Conservation (phyloP, 1,140 invertebrate species). For the Ips typographus region DNA sequence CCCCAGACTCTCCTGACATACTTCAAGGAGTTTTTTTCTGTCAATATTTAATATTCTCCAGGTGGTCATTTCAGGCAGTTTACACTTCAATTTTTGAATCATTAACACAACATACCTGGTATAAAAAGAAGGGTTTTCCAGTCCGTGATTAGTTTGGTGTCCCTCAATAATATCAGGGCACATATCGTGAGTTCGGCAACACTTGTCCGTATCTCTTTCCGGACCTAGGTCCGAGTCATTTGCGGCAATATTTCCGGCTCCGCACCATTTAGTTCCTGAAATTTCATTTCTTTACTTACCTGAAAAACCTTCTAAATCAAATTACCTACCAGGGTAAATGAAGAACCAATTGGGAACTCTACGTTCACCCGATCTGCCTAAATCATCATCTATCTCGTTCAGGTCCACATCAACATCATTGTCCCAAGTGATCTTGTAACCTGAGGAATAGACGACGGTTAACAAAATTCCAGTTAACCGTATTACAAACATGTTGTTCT, state of each 20-base stretch:
- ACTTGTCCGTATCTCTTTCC: constrained; percentile 67
- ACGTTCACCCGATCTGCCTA: constrained; percentile 14
- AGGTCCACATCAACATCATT: constrained; percentile 35
- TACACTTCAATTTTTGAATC: neutral
- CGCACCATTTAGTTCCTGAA: constrained; percentile 69
- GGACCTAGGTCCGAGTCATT: constrained; percentile 69
- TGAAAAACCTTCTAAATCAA: neutral
- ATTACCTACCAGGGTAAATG: constrained; percentile 42
- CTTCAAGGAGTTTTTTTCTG: too few species aligned
- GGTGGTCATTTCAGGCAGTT: too few species aligned
- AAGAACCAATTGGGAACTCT: constrained; percentile 38
- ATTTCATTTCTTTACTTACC: neutral
- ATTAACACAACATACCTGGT: constrained; percentile 33
- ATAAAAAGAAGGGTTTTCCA: constrained; percentile 59
- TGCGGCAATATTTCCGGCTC: constrained; percentile 70
- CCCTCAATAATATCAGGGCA: constrained; percentile 66
- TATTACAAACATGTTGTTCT: too few species aligned
- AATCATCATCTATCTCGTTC: constrained; percentile 22
- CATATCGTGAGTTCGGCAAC: constrained; percentile 76
- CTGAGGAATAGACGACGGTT: neutral
- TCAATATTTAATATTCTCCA: neutral
- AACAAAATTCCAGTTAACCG: too few species aligned
- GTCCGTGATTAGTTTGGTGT: constrained; percentile 59
- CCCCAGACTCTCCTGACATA: too few species aligned
- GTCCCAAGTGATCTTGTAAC: constrained; percentile 39